Evolutionary conservation across 2,888 invertebrate genomes (phyloP).

Genomic region (Drosophila meridionalis): DNA sequence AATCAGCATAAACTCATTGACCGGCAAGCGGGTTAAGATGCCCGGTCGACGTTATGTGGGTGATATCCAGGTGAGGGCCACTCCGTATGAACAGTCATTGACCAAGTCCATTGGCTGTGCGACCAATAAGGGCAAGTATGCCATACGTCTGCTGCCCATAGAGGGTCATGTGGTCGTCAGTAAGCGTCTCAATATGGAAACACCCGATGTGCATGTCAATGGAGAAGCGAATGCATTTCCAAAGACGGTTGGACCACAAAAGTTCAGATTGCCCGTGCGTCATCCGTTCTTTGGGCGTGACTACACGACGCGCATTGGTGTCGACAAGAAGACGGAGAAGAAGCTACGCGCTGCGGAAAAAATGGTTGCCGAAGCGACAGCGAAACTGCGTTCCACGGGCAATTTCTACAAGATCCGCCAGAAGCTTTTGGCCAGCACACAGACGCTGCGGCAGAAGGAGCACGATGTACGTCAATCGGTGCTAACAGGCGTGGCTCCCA

Average conservation of each 20-base stretch:
- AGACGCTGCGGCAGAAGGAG: slow-evolving; percentile 64
- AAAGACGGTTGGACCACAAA: slow-evolving; percentile 23
- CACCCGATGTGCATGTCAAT: neutral
- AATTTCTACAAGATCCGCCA: slow-evolving; percentile 62
- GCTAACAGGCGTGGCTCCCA: slow-evolving; percentile 55
- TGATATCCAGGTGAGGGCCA: slow-evolving; percentile 49
- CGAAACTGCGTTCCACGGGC: neutral
- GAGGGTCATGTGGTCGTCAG: slow-evolving; percentile 50
- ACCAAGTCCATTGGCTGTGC: slow-evolving; percentile 51
- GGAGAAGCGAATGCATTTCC: slow-evolving; percentile 11
- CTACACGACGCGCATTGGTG: slow-evolving; percentile 24
- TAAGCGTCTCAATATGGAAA: slow-evolving; percentile 42
- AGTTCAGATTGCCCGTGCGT: slow-evolving; percentile 28
- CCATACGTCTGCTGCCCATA: slow-evolving; percentile 32
- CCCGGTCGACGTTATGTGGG: slow-evolving; percentile 57
- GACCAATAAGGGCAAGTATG: slow-evolving; percentile 48
- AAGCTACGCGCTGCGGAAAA: slow-evolving; percentile 35
- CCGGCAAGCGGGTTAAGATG: slow-evolving; percentile 54
- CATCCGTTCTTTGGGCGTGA: slow-evolving; percentile 51
- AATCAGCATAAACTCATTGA: slow-evolving; percentile 24
- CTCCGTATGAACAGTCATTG: slow-evolving; percentile 13
- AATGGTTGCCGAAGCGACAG: neutral
- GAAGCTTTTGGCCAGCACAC: slow-evolving; percentile 28
- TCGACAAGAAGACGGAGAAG: slow-evolving; percentile 15
- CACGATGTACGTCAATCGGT: slow-evolving; percentile 64